Evolutionary conservation across 2,797 vertebrate genomes (phyloP).

Genomic region (Phoebastria nigripes): DNA sequence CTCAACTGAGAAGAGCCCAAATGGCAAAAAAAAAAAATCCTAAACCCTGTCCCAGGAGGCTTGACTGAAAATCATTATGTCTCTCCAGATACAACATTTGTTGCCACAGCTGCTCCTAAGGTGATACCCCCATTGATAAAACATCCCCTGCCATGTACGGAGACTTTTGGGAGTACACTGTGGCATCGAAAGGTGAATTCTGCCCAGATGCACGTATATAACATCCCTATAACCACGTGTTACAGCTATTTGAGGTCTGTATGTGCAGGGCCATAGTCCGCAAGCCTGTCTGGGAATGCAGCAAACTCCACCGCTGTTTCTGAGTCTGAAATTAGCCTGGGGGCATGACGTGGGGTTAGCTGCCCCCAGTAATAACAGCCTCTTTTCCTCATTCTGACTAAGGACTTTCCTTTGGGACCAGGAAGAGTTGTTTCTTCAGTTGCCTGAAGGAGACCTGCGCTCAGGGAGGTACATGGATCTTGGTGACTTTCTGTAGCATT

Average conservation of each 20-base stretch:
- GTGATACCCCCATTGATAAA: neutral
- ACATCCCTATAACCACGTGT: rapidly evolving
- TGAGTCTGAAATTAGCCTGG: neutral
- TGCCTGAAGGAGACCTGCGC: neutral
- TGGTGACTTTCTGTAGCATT: neutral
- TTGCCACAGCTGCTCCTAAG: neutral
- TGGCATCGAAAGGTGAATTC: neutral
- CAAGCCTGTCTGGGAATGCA: neutral
- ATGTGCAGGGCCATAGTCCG: rapidly evolving
- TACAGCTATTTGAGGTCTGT: neutral
- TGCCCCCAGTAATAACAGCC: neutral
- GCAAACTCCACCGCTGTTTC: neutral
- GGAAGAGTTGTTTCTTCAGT: neutral
- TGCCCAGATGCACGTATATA: neutral
- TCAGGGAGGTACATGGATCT: neutral
- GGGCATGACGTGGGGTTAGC: neutral
- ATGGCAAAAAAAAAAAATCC: neutral
- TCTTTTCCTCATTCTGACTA: neutral
- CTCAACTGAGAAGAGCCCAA: neutral
- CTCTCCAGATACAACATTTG: neutral
- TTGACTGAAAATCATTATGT: neutral
- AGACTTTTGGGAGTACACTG: neutral
- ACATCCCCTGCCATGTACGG: neutral
- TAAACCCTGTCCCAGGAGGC: neutral
- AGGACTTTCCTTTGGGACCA: neutral